These are phyloP conservation scores for Megaleporinus macrocephalus DNA, from an alignment of 2,113 vertebrate genomes.

Conservation along the genomic window DNA sequence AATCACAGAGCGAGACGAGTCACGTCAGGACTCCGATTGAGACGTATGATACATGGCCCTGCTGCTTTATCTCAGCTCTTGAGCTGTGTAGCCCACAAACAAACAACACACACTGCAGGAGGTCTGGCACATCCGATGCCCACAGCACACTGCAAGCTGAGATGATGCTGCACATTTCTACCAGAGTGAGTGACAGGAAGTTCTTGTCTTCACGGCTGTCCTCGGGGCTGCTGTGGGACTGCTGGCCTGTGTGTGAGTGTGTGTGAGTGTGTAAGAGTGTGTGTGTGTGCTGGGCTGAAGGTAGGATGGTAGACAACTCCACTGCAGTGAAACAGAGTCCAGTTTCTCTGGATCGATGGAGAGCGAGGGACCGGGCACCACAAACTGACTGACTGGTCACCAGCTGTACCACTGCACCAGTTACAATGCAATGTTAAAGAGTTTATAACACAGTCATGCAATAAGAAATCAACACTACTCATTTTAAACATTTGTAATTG, in stretches of 20 bases:
- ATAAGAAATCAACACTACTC: too few species aligned
- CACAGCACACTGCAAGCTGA: neutral
- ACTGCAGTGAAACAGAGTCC: slow-evolving; percentile 53
- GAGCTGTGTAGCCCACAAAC: neutral
- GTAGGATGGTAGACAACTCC: slow-evolving; percentile 39
- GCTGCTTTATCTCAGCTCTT: neutral
- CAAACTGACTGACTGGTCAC: neutral
- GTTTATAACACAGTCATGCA: too few species aligned
- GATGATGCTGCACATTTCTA: slow-evolving; percentile 31
- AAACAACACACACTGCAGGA: neutral
- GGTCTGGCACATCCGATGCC: neutral
- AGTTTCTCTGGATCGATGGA: slow-evolving; percentile 46
- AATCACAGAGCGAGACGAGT: neutral
- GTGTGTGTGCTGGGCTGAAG: slow-evolving; percentile 21
- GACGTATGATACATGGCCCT: neutral
- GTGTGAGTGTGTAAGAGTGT: slow-evolving; percentile 1
- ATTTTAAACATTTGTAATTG: too few species aligned
- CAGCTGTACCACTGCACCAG: neutral
- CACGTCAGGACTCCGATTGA: neutral
- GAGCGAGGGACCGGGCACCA: slow-evolving; percentile 30
- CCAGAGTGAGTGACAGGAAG: neutral
- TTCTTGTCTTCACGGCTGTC: neutral
- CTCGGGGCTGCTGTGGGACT: slow-evolving; percentile 12
- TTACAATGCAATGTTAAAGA: too few species aligned
- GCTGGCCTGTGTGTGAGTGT: slow-evolving; percentile 7